phyloP scores from a whole-genome alignment of 2,113 vertebrate species.

The Herpetotheres cachinnans region DNA sequence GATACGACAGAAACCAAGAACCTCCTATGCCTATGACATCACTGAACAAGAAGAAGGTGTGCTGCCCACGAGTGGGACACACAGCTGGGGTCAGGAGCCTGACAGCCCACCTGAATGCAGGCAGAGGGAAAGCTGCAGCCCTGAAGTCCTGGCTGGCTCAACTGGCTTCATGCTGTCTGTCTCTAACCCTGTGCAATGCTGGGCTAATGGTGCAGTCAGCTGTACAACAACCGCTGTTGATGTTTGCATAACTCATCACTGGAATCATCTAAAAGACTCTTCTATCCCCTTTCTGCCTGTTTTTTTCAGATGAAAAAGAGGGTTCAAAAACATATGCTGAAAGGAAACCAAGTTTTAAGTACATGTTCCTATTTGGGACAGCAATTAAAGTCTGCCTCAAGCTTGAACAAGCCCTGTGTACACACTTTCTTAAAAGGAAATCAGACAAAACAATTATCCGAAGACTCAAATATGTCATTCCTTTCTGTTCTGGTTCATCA shows the following conservation, averaged over 20 bases:
- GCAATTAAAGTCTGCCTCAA: neutral
- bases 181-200: accelerated
- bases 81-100: neutral
- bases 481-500: neutral
- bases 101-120: neutral
- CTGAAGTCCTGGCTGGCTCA: neutral
- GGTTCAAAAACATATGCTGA: neutral
- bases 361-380: neutral
- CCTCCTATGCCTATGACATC: neutral
- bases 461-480: neutral
- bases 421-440: neutral
- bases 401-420: neutral
- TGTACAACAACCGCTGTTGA: neutral
- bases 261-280: neutral
- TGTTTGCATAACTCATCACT: neutral
- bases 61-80: neutral
- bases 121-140: neutral
- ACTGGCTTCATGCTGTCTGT: neutral
- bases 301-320: neutral
- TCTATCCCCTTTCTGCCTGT: neutral
- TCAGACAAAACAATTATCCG: neutral
- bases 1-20: neutral
- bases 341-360: neutral
- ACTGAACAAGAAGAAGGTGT: neutral
- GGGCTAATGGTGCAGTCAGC: neutral